These are phyloP conservation scores for Ecliptopera silaceata DNA, from an alignment of 2,888 invertebrate genomes.

Conservation along the genomic window DNA sequence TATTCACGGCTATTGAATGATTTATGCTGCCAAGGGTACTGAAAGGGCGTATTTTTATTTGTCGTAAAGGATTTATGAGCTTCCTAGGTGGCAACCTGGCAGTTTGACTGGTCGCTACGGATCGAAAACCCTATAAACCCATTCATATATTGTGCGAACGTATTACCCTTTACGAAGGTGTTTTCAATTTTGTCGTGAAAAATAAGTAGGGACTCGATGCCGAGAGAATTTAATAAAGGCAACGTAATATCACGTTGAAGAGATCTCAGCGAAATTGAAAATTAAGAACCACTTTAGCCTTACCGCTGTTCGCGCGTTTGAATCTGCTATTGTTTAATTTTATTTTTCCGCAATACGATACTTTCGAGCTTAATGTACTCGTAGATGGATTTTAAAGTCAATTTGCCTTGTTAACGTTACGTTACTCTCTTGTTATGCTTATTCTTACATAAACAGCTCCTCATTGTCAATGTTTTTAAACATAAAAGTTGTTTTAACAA, in stretches of 20 bases:
- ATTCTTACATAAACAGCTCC: slow-evolving; percentile 13
- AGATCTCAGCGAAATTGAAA: slow-evolving; percentile 65
- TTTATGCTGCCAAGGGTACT: slow-evolving; percentile 59
- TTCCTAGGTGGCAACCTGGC: slow-evolving; percentile 43
- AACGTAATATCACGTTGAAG: slow-evolving; percentile 57
- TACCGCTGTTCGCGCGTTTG: slow-evolving; percentile 43
- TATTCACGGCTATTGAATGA: slow-evolving; percentile 63
- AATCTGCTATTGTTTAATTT: slow-evolving; percentile 41
- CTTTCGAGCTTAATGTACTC: slow-evolving; percentile 32
- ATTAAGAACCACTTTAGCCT: slow-evolving; percentile 59
- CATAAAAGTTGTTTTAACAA: slow-evolving; percentile 12
- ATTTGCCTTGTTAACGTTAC: slow-evolving; percentile 29
- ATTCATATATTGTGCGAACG: slow-evolving; percentile 72
- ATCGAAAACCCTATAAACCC: slow-evolving; percentile 65
- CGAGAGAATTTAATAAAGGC: slow-evolving; percentile 67
- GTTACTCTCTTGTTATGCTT: slow-evolving; percentile 21
- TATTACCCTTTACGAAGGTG: slow-evolving; percentile 60
- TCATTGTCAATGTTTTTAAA: slow-evolving; percentile 15
- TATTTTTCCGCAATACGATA: slow-evolving; percentile 38
- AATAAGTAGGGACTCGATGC: slow-evolving; percentile 56
- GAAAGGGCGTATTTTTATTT: slow-evolving; percentile 69
- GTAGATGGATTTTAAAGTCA: slow-evolving; percentile 31
- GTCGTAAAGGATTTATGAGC: slow-evolving; percentile 76
- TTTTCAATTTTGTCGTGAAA: slow-evolving; percentile 74
- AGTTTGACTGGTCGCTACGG: slow-evolving; percentile 54